Base-by-base conservation (phyloP, 2,888 invertebrate genomes). In the Drosophila paramelanica region DNA sequence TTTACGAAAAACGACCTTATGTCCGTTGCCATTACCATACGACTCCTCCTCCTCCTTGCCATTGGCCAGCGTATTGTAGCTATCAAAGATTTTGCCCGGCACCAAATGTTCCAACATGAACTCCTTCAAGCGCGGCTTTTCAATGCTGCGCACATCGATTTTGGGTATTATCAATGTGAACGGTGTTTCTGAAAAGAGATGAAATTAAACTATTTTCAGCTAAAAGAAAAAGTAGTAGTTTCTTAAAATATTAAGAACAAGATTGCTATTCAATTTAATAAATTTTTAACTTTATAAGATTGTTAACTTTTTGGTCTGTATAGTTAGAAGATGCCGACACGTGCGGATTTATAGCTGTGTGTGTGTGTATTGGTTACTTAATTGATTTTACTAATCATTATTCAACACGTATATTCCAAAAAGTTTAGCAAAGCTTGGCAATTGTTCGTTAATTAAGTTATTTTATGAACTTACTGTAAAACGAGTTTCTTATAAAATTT, bases 101-200 rank as follows among this genome's bases (percentile, higher is more conserved):
- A 94, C 93, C 81, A 94, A 93, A 89, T 95, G 94, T 83, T 94
- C 94, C 79, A 94, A 89, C 75, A 94, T 92, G 70, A 94, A 92
- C 83, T 93, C 93, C 89, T 94, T 94, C 70, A 94, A 92, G 45
- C 93, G 92, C 64, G 94, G 93, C 47, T 91, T 92, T 68, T 93
- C 93, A 77, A 93, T 92, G 67, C 92, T 93, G 67, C 93, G 92
- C 53, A 93, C 92, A 77, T 94, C 94, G 79, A 93, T 92, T 76
- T 92, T 92, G 13, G 94, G 94, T 56, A 94, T 93, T 88, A 94
- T 93, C 85, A 94, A 93, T 87, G 94, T 94, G 84, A 94, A 94
- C 11, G 94, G 94, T 73, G 94, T 93, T 88, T 94, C 94, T 94
- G 93, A 14, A 62, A 59, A 38, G 4, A 33, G 13, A 41, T 46